Evolutionary conservation across 2,888 invertebrate genomes (phyloP), one percentile per base, ranked within the genome.

Genomic region (Lydus trimaculatus): DNA sequence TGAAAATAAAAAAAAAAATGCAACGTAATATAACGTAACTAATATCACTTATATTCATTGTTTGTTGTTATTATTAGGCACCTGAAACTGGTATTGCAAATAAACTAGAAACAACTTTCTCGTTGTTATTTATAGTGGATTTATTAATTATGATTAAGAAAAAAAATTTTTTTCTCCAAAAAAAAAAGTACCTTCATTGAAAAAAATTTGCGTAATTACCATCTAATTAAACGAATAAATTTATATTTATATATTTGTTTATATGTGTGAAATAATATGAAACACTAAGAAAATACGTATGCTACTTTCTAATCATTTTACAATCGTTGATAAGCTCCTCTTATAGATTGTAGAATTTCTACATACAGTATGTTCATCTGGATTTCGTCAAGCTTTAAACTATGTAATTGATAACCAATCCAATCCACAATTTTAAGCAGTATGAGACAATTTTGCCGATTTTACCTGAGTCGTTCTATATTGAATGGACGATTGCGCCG

Each of bases 31-130:
- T 28, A 56, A 60, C 23, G 59, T 33, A 31, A 31, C 31, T 60
- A 36, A 60, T 61, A 39, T 25, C 23, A 61, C 33, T 61, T 36
- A 5, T 33, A 39, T 39, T n/a, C n/a, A n/a, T n/a, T n/a, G n/a
- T n/a, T n/a, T 39, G 39, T 39, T 61, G 20, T 61, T 61, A 39
- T 61, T 61, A 61, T 61, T 61, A 61, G 61, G n/a, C 23, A 43
- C 23, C 23, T 39, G 3, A 61, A 39, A 61, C 36, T 61, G 39
- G 61, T 61, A 61, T 61, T 61, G 61, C 61, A 39, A 61, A 61
- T 61, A 61, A 43, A 36, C 15, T 39, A 39, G 36, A 39, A 39
- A 61, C 61, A 61, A 61, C 61, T 61, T 61, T 61, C 61, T 61
- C 23, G 39, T 39, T 61, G 13, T 52, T 43, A 31, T n/a, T 60